Conservation (phyloP, 2,797 vertebrate species). For the Microctenopoma lineatum region DNA sequence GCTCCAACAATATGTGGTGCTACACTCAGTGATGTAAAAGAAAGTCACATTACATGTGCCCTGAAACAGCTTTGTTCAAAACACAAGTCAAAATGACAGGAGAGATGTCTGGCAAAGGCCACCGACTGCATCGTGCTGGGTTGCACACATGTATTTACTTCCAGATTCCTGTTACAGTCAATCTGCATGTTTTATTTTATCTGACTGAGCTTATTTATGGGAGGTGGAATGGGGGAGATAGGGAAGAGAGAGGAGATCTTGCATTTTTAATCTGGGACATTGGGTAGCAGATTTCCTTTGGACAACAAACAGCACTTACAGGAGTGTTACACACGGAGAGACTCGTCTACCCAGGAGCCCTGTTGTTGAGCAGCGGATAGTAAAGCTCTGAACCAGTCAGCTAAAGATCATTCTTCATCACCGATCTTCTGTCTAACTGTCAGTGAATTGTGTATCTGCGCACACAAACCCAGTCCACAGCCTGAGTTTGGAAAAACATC, state of each 20-base stretch:
- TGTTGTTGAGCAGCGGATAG: conserved; percentile 61
- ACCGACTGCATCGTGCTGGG: conserved; percentile 31
- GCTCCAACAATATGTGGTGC: conserved; percentile 1
- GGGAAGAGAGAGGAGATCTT: conserved; percentile 57
- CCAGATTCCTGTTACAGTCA: conserved; percentile 58
- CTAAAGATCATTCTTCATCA: conserved; percentile 60
- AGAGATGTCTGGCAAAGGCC: conserved; percentile 39
- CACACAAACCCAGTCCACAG: conserved; percentile 39
- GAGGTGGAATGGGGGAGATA: conserved; percentile 46
- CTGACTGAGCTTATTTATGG: conserved; percentile 71
- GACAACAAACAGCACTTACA: conserved; percentile 82
- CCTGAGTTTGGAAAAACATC: conserved; percentile 67
- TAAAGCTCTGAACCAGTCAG: conserved; percentile 57
- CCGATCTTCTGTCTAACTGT: conserved; percentile 52
- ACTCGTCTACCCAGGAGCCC: conserved; percentile 62
- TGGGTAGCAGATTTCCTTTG: conserved; percentile 65
- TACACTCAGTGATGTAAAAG: conserved; percentile 15
- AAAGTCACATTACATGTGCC: conserved; percentile 32
- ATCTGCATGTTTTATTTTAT: conserved; percentile 73
- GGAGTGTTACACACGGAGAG: conserved; percentile 61
- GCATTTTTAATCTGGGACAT: conserved; percentile 78
- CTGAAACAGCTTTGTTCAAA: conserved; percentile 42
- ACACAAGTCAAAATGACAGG: conserved; percentile 53
- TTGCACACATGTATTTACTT: conserved; percentile 61
- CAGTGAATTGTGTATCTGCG: conserved; percentile 44